Evolutionary conservation across 2,888 invertebrate species (phyloP), one percentile per base, ranked within the genome.

Genomic region (Leptodirus hochenwartii): DNA sequence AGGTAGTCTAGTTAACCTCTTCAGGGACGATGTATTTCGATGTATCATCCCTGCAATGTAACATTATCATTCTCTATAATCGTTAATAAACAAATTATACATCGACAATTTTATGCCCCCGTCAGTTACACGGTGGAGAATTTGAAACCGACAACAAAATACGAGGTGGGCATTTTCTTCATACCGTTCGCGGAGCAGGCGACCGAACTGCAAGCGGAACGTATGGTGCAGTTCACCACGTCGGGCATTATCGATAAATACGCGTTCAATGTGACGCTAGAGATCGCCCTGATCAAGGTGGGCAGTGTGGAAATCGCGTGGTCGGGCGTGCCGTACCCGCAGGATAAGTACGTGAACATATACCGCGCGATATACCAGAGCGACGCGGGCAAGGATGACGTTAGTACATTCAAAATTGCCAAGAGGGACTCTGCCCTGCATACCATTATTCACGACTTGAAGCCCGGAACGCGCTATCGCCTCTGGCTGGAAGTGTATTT

Each of bases 401-500:
- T 63, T 30, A 75, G 69, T 44, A 69, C 69, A 1, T 80, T 78
- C 47, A 78, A 77, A 53, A 66, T 76, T 20, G 75, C 78, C 6
- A 78, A 78, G 43, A 58, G 74, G 32, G 77, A 77, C 47, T 69
- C 72, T 6, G 67, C 68, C 2, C 65, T 73, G 1, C 69, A 66
- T 42, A 70, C 73, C 0, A 52, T 69, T 12, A 69, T 78, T 17
- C 63, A 59, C 45, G 74, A 74, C 36, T 56, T 79, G 22, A 74
- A 76, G 46, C 77, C 87, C 0, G 75, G 80, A 28, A 76, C 81
- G 10, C 72, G 84, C 45, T 88, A 87, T 50, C 71, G 82, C 25
- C 61, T 88, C 13, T 88, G 88, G 87, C 55, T 90, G 37, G 88
- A 88, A 47, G 68, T 87, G 38, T 88, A 85, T 54, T 58, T 90